Evolutionary conservation across 2,888 invertebrate species (phyloP).

Genomic region (Saturnia pavonia): DNA sequence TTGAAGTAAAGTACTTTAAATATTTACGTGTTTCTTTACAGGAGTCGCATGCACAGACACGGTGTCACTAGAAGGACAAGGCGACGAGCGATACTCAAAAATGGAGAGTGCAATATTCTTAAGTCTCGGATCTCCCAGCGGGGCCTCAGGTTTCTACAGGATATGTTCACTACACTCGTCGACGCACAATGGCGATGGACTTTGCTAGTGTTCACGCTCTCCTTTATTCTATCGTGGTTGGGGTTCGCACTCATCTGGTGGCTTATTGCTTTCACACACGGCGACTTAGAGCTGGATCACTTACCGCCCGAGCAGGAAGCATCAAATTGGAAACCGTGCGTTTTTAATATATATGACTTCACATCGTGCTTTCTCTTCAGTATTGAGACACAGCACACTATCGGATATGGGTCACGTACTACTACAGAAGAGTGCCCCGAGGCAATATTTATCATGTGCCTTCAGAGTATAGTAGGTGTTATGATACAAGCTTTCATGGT

Average conservation of each 20-base stretch:
- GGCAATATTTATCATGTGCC: constrained; percentile 93
- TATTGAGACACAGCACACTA: constrained; percentile 96
- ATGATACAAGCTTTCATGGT: constrained; percentile 91
- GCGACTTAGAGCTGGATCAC: constrained; percentile 87
- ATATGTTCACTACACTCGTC: constrained; percentile 94
- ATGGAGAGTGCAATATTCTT: constrained; percentile 97
- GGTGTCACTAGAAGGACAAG: constrained; percentile 87
- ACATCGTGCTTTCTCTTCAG: constrained; percentile 95
- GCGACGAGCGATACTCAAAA: constrained; percentile 94
- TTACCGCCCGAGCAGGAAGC: constrained; percentile 72
- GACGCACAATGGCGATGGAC: constrained; percentile 97
- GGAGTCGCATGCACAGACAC: constrained; percentile 86
- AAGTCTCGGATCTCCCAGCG: constrained; percentile 93
- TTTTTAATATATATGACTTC: constrained; percentile 90
- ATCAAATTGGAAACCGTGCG: constrained; percentile 89
- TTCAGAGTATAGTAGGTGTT: constrained; percentile 93
- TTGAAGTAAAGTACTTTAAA: constrained; percentile 41
- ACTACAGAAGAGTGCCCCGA: constrained; percentile 95
- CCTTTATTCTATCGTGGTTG: constrained; percentile 93
- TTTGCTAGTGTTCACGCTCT: constrained; percentile 90
- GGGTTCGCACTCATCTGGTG: constrained; percentile 94
- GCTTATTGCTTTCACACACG: constrained; percentile 92
- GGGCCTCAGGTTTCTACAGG: constrained; percentile 88
- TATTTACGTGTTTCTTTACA: constrained; percentile 66
- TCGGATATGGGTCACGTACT: constrained; percentile 93